A percentile compares a stretch with the other conserved stretches of the same genome.
phyloP scores from a whole-genome alignment of 2,113 vertebrate species.

The Gobio gobio region DNA sequence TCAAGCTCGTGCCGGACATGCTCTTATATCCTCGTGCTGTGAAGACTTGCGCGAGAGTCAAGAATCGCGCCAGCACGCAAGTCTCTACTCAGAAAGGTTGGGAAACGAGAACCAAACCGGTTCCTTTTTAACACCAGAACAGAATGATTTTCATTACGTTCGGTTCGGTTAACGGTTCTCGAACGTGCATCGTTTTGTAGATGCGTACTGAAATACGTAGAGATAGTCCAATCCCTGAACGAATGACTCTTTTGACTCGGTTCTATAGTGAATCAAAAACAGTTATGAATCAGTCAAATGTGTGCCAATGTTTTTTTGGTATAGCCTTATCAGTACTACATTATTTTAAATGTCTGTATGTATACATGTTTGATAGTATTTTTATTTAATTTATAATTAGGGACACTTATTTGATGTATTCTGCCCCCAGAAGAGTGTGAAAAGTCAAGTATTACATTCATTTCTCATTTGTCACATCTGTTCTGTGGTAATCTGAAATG shows the following conservation, averaged over 20 bases:
- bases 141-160: not conserved
- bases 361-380: not conserved
- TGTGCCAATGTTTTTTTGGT: too few relatives aligned
- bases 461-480: not conserved
- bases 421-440: not conserved
- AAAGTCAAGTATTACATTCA: not conserved
- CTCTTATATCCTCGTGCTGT: slow-evolving; percentile 46
- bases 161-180: not conserved
- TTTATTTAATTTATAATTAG: not conserved
- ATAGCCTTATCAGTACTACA: too few relatives aligned
- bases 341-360: too few relatives aligned
- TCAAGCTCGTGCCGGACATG: slow-evolving; percentile 56
- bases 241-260: not conserved
- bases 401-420: not conserved
- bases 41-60: slow-evolving; percentile 40
- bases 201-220: not conserved
- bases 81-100: not conserved
- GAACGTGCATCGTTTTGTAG: not conserved
- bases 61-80: slow-evolving; percentile 30
- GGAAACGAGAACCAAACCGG: not conserved
- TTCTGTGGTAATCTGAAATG: not conserved
- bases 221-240: not conserved
- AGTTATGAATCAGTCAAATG: not conserved
- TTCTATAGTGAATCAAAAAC: slow-evolving; percentile 8
- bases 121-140: not conserved